Percentiles rank a stretch among this genome's conserved stretches.
Conservation (phyloP, 2,797 vertebrate genomes). For the Takifugu rubripes region DNA sequence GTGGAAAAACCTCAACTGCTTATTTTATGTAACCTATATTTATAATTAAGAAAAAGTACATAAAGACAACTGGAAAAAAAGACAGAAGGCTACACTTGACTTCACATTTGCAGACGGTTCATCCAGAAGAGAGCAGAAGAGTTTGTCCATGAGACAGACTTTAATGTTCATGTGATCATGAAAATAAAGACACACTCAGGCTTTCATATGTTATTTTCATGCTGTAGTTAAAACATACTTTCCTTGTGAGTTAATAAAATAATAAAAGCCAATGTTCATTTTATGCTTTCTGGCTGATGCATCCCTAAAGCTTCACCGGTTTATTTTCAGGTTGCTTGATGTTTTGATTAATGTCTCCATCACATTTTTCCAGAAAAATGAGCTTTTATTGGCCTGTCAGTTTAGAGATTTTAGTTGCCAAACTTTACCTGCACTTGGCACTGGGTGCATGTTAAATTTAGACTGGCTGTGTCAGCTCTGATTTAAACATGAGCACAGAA, state of each 20-base stretch:
- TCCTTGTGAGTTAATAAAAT: background rate
- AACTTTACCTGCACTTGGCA: background rate
- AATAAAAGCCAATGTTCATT: background rate
- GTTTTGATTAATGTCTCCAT: background rate
- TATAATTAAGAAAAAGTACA: too few relatives aligned
- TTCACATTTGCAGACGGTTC: too few relatives aligned
- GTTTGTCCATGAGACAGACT: slow-evolving; percentile 16
- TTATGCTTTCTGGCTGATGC: background rate
- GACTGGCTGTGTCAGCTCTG: background rate
- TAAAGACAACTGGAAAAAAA: too few relatives aligned
- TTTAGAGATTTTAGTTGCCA: background rate
- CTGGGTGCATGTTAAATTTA: background rate
- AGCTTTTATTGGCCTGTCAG: slow-evolving; percentile 1
- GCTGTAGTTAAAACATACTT: background rate
- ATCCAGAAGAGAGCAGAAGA: background rate
- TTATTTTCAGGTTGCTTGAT: background rate
- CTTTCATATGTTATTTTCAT: background rate
- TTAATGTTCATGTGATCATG: background rate
- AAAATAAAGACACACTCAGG: slow-evolving; percentile 1
- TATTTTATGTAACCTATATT: too few relatives aligned
- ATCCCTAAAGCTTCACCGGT: background rate
- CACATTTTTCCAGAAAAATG: background rate
- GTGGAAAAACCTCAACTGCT: too few relatives aligned
- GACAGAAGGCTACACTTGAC: too few relatives aligned
- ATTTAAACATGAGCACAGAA: too few relatives aligned